Percentiles rank a stretch among this genome's conserved stretches.
These are phyloP conservation scores for Pristionchus mayeri DNA, from an alignment of 2,888 invertebrate species.

Conservation along the genomic window DNA sequence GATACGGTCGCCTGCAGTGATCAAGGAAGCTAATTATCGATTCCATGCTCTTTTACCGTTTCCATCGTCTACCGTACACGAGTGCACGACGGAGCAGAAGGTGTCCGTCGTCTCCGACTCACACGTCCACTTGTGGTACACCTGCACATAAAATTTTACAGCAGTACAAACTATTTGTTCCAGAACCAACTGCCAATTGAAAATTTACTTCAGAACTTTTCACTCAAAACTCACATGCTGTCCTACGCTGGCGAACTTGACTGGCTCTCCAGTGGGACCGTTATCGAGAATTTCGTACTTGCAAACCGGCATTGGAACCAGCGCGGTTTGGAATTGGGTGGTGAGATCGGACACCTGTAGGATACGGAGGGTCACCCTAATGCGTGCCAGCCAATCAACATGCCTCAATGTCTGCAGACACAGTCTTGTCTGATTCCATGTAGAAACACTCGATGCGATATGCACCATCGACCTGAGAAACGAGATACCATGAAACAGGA, in stretches of 20 bases:
- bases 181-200: not conserved
- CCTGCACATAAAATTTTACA: constrained; percentile 50
- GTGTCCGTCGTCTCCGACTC: constrained; percentile 75
- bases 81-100: constrained; percentile 76
- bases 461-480: constrained; percentile 61
- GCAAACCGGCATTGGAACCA: constrained; percentile 76
- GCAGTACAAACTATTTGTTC: not conserved
- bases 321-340: constrained; percentile 73
- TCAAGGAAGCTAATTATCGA: not conserved
- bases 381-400: not conserved
- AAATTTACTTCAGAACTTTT: not conserved
- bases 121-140: constrained; percentile 76
- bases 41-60: constrained; percentile 61
- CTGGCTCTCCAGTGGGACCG: constrained; percentile 74
- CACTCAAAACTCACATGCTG: constrained; percentile 56
- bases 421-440: constrained; percentile 74
- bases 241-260: constrained; percentile 75
- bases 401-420: constrained; percentile 69
- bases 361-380: not conserved
- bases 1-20: constrained; percentile 41
- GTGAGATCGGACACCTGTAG: constrained; percentile 74
- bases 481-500: not conserved
- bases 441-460: constrained; percentile 75
- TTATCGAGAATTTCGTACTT: constrained; percentile 75
- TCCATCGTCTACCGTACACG: constrained; percentile 75